Base-by-base conservation (phyloP, 2,888 invertebrate genomes). In the Chloroclystis v-ata region DNA sequence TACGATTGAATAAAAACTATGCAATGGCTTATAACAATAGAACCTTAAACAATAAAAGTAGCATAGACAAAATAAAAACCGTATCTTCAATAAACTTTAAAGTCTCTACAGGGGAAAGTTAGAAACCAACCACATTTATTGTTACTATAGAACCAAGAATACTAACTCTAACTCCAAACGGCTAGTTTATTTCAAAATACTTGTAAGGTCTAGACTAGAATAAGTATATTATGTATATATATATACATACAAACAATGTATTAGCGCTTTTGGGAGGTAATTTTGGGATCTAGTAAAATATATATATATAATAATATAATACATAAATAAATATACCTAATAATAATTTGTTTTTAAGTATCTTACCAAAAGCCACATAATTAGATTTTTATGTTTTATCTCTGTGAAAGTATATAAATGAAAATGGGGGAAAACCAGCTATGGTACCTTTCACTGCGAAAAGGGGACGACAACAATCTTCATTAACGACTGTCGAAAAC, bases 401-500 rank as follows among this genome's bases (percentile, higher is more conserved):
- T n/a, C n/a, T n/a, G n/a, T n/a, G n/a, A n/a, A n/a, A 24, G 6
- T 24, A 24, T 4, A 24, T 24, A 3, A 24, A 24, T 24, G 6
- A 24, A 24, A 9, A 14, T 16, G 5, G n/a, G 11, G 39, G 28
- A 33, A 2, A 24, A 29, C 46, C 37, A 41, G 37, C 37, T 30
- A 9, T 11, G 11, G 5, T 5, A 20, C 4, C 13, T 11, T 13
- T 4, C 25, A 33, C 48, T 48, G 25, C 2, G 16, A 29, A 9
- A 40, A 43, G 32, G 46, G 50, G 46, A 35, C 43, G 42, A 30
- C 45, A 29, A 44, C 47, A 47, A 55, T 55, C 46, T 54, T 53
- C 43, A 48, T 52, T 50, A 49, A 47, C 47, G 50, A 47, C 47
- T 52, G 55, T 47, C 49, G 41, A 52, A 52, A 52, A 47, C 47